These are phyloP conservation scores for Epizoanthus illoricatus DNA, from an alignment of 92 coral and sea anemone genomes.

Conservation along the genomic window DNA sequence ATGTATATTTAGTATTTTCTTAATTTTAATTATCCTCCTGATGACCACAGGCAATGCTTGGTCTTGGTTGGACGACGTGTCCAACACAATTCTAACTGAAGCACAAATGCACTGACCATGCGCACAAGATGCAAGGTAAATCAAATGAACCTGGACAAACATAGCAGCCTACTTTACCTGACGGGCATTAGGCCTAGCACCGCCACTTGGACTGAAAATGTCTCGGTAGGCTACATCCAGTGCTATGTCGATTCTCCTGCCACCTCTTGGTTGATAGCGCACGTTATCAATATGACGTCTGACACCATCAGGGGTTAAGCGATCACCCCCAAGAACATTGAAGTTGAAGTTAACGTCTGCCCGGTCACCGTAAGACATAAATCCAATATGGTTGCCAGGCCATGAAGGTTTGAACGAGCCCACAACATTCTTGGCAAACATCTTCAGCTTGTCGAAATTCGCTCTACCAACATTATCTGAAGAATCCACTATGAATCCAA, in stretches of 20 bases:
- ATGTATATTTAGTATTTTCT: too few species aligned
- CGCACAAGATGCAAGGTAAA: too few species aligned
- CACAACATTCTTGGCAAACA: constrained; percentile 48
- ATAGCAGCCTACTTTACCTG: constrained; percentile 30
- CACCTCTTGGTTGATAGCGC: constrained; percentile 61
- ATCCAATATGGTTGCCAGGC: constrained; percentile 73
- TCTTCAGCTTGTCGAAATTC: constrained; percentile 17
- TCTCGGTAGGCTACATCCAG: constrained; percentile 58
- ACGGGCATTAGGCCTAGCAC: constrained; percentile 64
- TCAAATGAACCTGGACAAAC: not conserved
- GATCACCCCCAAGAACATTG: constrained; percentile 58
- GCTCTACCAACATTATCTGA: not conserved
- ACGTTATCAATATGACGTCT: constrained; percentile 52
- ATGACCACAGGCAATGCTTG: too few species aligned
- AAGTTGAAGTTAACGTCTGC: constrained; percentile 65
- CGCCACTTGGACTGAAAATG: constrained; percentile 62
- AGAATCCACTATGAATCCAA: constrained; percentile 15
- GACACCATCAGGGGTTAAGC: constrained; percentile 47
- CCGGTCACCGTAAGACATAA: constrained; percentile 56
- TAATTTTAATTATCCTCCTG: too few species aligned
- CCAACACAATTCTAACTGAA: too few species aligned
- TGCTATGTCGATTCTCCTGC: constrained; percentile 64
- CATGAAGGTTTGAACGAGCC: constrained; percentile 59
- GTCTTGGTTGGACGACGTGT: too few species aligned
- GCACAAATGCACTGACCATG: too few species aligned